Evolutionary conservation across 2,888 invertebrate species (phyloP), one percentile per base, ranked within the genome.

Genomic region (Lysandra coridon): DNA sequence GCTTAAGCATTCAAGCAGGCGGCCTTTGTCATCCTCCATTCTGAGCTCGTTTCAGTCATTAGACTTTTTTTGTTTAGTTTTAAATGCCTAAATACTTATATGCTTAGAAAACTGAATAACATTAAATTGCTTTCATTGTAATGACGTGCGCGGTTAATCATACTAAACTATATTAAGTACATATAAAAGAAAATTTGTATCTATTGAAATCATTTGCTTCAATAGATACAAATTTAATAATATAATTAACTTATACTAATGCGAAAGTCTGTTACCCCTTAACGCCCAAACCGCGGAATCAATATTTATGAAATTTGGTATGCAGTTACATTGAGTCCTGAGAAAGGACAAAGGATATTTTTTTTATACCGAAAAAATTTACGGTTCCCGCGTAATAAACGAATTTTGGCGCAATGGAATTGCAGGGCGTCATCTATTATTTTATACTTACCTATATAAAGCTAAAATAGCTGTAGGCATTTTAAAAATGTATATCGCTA

Each of bases 21-120:
- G 86, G 87, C 86, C 83, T 85, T 81, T 83, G 86, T 85, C 88
- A 92, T 93, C 89, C 90, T 88, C 84, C 89, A 92, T 93, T 92
- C 93, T 89, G 87, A 89, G 88, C 87, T 84, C 87, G 92, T 91
- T 89, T 86, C 84, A 86, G 84, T 87, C 90, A 91, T 93, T 91
- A 90, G 86, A 86, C 86, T 82, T 81, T 84, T 82, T 78, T 84
- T 82, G 80, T 84, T 83, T 83, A 83, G 83, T 82, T 44, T 49
- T 23, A 77, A 77, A 76, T 76, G 5, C 6, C 53, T 57, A 53
- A 30, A 76, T 76, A 30, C 53, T 30, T 23, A 57, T 23, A 49
- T 53, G 77, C 7, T 77, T 37, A 12, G 77, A 23, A 78, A 23
- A 5, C 33, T 33, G 33, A 23, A 69, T 30, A 30, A 64, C 30